Base-by-base conservation (phyloP, 2,888 invertebrate genomes). In the Diarsia mendica region DNA sequence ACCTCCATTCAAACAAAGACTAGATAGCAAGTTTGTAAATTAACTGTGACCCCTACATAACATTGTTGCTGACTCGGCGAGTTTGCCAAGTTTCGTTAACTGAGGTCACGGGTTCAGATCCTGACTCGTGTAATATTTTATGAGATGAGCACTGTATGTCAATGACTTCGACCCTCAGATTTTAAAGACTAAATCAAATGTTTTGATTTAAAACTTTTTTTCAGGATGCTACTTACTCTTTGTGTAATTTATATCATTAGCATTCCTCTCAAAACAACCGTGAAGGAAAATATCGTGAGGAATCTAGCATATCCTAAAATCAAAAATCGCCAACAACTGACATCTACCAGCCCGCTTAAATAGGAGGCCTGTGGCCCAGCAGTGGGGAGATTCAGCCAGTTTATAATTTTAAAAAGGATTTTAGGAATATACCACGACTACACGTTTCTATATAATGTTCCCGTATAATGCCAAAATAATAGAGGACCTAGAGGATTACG, bases 51-150 rank as follows among this genome's bases (percentile, higher is more conserved):
- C 80, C 28, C 11, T 33, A 55, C 23, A 67, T 51, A 67, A 53
- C 61, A 46, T 79, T 80, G 80, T 83, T 84, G 80, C 84, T 68
- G 39, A 11, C 20, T 20, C 44, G 46, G 18, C 33, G 28, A 48
- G 67, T 79, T 79, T 69, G 80, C 67, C 63, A 84, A 84, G 69
- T 72, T 69, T 61, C 48, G 6, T 15, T 20, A 73, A 60, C 68
- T 60, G 74, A 80, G 80, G 84, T 80, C 80, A 20, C 4, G n/a
- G 84, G 80, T 80, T 81, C 67, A 66, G 46, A 61, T 15, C 66
- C 51, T 23, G 61, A 58, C 6, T 23, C 3, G 23, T 63, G 51
- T 67, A 51, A 84, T 72, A 83, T 70, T 80, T 79, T 66, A 69
- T 67, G 78, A 77, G 69, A 69, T 53, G 23, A 61, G 55, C 18